Conservation (phyloP, 2,113 vertebrate species). For the Ciconia stormi region DNA sequence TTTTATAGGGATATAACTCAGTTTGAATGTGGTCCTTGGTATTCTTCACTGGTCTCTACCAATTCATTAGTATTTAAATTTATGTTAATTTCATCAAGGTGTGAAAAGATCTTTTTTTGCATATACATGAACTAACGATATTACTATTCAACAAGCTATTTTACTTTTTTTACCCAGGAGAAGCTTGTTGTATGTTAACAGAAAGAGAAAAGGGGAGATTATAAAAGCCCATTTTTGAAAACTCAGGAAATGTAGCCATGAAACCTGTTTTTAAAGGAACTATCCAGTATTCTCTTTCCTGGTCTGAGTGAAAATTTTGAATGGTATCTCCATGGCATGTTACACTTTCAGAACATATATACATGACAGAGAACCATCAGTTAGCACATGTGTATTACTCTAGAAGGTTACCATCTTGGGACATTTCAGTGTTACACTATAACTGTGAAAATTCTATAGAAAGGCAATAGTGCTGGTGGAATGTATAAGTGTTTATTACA, state of each 20-base stretch:
- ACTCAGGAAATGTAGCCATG: background rate
- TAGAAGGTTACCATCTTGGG: background rate
- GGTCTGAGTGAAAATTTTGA: background rate
- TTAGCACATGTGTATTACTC: background rate
- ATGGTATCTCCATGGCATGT: background rate
- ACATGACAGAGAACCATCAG: background rate
- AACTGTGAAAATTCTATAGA: background rate
- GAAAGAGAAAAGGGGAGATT: background rate
- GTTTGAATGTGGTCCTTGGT: slow-evolving; percentile 43
- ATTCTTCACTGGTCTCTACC: slow-evolving; percentile 56
- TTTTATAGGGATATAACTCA: slow-evolving; percentile 38
- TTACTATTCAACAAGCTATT: slow-evolving; percentile 68
- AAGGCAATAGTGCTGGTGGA: background rate
- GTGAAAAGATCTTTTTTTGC: slow-evolving; percentile 78
- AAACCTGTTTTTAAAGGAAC: background rate
- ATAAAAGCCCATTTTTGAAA: background rate
- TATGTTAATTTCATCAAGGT: slow-evolving; percentile 82
- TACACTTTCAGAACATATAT: background rate
- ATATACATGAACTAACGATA: slow-evolving; percentile 77
- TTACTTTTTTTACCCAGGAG: slow-evolving; percentile 18
- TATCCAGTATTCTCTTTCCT: background rate
- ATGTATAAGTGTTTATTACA: background rate
- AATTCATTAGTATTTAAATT: slow-evolving; percentile 80
- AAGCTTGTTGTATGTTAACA: slow-evolving; percentile 53
- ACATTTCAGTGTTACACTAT: background rate